Evolutionary conservation across 2,113 vertebrate species (phyloP).

Genomic region (Prietella phreatophila): DNA sequence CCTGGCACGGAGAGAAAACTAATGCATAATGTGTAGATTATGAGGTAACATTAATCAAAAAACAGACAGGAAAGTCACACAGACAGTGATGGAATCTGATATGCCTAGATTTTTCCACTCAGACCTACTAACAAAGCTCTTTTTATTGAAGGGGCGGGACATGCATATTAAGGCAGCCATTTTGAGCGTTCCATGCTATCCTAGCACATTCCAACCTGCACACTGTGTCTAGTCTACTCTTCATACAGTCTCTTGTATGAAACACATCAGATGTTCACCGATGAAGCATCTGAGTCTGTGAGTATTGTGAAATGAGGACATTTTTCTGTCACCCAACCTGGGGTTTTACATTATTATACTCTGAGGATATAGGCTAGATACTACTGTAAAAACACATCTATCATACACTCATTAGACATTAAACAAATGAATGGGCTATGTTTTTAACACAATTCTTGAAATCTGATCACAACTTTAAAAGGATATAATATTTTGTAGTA

Average conservation of each 20-base stretch:
- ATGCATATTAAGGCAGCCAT: not conserved
- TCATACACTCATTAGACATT: not conserved
- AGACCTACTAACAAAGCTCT: not conserved
- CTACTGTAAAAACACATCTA: not conserved
- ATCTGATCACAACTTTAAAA: not conserved
- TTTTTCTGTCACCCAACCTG: not conserved
- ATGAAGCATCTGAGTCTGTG: not conserved
- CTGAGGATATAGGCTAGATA: not conserved
- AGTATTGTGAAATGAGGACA: not conserved
- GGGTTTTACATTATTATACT: not conserved
- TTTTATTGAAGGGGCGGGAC: not conserved
- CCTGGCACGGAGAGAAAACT: not conserved
- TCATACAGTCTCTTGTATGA: not conserved
- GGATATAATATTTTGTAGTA: not conserved
- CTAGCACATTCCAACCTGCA: not conserved
- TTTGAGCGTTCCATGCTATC: not conserved
- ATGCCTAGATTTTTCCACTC: not conserved
- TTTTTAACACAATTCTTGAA: not conserved
- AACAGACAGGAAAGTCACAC: not conserved
- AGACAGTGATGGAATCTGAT: not conserved
- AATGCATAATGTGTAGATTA: not conserved
- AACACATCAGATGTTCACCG: not conserved
- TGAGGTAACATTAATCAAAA: not conserved
- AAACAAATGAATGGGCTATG: not conserved
- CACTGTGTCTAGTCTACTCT: not conserved